These are phyloP conservation scores for Macrophya annulata DNA, from an alignment of 2,888 invertebrate species.

Conservation along the genomic window DNA sequence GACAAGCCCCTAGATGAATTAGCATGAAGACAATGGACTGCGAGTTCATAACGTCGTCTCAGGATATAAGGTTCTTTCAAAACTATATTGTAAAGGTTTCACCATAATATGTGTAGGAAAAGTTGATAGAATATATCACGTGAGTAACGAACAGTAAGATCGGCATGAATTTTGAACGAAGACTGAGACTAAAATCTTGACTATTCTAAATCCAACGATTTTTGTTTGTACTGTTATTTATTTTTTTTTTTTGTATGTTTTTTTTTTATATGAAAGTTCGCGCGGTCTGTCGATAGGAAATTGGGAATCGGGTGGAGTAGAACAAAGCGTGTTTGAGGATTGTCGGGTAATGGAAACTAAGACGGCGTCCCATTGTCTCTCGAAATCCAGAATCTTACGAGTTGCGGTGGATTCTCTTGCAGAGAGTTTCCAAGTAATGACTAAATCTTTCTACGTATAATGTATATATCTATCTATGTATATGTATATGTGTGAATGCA, in stretches of 20 bases:
- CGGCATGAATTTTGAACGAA: not conserved
- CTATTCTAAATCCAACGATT: not conserved
- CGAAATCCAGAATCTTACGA: slow-evolving; percentile 15
- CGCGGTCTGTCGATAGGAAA: not conserved
- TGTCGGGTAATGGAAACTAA: slow-evolving; percentile 28
- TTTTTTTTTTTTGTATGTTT: not conserved
- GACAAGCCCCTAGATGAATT: slow-evolving; percentile 39
- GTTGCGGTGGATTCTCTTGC: not conserved
- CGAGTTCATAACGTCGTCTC: not conserved
- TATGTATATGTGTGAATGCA: not conserved
- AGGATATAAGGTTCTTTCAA: slow-evolving; percentile 13
- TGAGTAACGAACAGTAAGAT: not conserved
- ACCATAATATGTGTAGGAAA: not conserved
- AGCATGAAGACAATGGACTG: slow-evolving; percentile 38
- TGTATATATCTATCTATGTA: no score
- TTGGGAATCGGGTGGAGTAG: not conserved
- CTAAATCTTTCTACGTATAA: not conserved
- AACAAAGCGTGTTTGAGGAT: slow-evolving; percentile 35
- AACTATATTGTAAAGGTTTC: slow-evolving; percentile 20
- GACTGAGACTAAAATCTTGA: not conserved
- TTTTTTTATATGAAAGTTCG: not conserved
- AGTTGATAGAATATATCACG: not conserved
- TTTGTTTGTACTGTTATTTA: no score
- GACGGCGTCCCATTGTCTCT: slow-evolving; percentile 22
- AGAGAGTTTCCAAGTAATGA: slow-evolving; percentile 41